phyloP scores from a whole-genome alignment of 2,797 vertebrate genomes.

The Sebastes reedi region DNA sequence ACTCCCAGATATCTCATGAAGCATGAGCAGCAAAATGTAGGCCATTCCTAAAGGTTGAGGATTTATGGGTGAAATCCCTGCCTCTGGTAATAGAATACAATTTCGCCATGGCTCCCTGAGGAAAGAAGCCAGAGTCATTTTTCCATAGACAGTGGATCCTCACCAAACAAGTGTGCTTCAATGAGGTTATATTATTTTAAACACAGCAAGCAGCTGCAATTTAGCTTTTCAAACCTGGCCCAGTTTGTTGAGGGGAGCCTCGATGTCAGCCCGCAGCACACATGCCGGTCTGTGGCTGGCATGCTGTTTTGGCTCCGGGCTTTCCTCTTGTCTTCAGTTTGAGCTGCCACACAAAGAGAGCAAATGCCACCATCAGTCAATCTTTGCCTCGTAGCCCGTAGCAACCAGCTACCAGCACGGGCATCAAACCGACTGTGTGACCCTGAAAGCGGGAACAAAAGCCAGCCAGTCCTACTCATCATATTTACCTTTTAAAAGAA shows the following conservation, averaged over 20 bases:
- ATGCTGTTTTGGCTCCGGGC: constrained; percentile 15
- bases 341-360: constrained; percentile 39
- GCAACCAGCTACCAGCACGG: constrained; percentile 24
- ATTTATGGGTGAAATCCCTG: constrained; percentile 56
- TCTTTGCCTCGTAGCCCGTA: constrained; percentile 24
- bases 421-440: constrained; percentile 21
- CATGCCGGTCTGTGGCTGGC: constrained; percentile 22
- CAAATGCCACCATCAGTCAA: constrained; percentile 48
- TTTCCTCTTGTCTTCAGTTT: neutral
- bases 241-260: constrained; percentile 35
- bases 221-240: constrained; percentile 42
- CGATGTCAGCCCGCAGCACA: constrained; percentile 14
- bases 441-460: constrained; percentile 8
- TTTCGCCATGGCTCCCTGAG: constrained; percentile 16
- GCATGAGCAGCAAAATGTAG: constrained; percentile 44
- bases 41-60: constrained; percentile 61
- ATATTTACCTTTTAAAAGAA: neutral
- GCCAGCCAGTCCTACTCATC: neutral
- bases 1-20: neutral
- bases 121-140: constrained; percentile 15
- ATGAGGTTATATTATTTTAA: constrained; percentile 37
- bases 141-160: constrained; percentile 5
- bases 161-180: constrained; percentile 10
- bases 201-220: constrained; percentile 39
- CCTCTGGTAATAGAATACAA: constrained; percentile 44